A percentile compares a stretch with the other conserved stretches of the same genome.
These are phyloP conservation scores for Calidris pygmaea DNA, from an alignment of 2,113 vertebrate genomes.

Conservation along the genomic window DNA sequence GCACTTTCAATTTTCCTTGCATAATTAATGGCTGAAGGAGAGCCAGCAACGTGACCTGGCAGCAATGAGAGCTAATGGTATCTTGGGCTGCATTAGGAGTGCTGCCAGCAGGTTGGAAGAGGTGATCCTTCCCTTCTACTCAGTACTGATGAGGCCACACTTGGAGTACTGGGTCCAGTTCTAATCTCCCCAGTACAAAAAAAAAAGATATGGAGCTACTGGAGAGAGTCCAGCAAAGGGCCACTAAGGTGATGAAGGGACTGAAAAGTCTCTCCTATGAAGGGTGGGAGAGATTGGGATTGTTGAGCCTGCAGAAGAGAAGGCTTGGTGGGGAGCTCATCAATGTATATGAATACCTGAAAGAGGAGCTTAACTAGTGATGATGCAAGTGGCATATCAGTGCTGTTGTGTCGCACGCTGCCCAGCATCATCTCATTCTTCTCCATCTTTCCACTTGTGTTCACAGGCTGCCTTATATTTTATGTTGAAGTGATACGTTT, in stretches of 20 bases:
- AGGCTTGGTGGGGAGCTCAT: background rate
- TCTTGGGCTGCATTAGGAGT: background rate
- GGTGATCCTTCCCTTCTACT: background rate
- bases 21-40: background rate
- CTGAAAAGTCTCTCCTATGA: background rate
- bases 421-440: background rate
- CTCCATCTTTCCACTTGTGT: background rate
- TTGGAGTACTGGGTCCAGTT: background rate
- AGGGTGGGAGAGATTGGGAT: background rate
- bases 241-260: background rate
- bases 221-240: background rate
- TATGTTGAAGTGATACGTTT: background rate
- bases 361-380: background rate
- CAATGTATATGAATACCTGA: background rate
- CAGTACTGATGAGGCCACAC: background rate
- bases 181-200: background rate
- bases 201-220: background rate
- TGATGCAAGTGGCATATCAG: background rate
- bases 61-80: background rate
- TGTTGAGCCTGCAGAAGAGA: background rate
- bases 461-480: background rate
- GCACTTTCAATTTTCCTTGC: background rate
- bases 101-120: background rate
- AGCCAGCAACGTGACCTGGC: accelerated
- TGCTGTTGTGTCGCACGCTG: background rate